A percentile compares a stretch with the other conserved stretches of the same genome.
phyloP scores from a whole-genome alignment of 2,888 invertebrate genomes.

The Cyaniris semiargus region DNA sequence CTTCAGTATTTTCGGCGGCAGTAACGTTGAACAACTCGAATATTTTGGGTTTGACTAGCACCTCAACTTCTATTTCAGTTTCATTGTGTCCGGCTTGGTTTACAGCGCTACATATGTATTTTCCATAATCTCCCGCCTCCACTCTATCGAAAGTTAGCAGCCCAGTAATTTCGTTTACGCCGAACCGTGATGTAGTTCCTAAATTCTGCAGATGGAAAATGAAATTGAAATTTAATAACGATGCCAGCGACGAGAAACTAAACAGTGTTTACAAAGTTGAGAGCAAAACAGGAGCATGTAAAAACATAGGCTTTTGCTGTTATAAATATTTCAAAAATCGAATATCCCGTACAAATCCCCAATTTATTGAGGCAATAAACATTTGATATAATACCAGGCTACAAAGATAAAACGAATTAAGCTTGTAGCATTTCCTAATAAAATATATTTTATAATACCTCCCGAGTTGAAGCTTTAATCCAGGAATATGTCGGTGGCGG shows the following conservation, averaged over 20 bases:
- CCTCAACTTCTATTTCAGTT: constrained; percentile 84
- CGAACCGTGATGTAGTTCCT: constrained; percentile 81
- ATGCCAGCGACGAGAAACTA: not conserved
- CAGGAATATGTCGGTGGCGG: constrained; percentile 91
- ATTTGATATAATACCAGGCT: constrained; percentile 13
- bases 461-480: constrained; percentile 87
- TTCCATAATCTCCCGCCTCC: constrained; percentile 88
- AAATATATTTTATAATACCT: constrained; percentile 54
- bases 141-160: constrained; percentile 86
- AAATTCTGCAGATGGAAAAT: constrained; percentile 79
- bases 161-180: constrained; percentile 86
- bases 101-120: constrained; percentile 89
- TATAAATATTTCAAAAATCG: constrained; percentile 2
- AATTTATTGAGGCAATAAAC: constrained; percentile 14
- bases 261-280: not conserved
- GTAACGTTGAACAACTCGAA: constrained; percentile 88
- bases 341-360: constrained; percentile 3
- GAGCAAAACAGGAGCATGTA: too few relatives aligned
- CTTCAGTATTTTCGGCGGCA: constrained; percentile 81
- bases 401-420: constrained; percentile 24
- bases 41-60: constrained; percentile 89
- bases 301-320: not conserved
- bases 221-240: not conserved
- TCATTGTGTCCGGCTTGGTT: constrained; percentile 89
- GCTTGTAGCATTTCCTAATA: constrained; percentile 21